Evolutionary conservation across 2,113 vertebrate genomes (phyloP), one percentile per base, ranked within the genome.

Genomic region (Oryzias melastigma): DNA sequence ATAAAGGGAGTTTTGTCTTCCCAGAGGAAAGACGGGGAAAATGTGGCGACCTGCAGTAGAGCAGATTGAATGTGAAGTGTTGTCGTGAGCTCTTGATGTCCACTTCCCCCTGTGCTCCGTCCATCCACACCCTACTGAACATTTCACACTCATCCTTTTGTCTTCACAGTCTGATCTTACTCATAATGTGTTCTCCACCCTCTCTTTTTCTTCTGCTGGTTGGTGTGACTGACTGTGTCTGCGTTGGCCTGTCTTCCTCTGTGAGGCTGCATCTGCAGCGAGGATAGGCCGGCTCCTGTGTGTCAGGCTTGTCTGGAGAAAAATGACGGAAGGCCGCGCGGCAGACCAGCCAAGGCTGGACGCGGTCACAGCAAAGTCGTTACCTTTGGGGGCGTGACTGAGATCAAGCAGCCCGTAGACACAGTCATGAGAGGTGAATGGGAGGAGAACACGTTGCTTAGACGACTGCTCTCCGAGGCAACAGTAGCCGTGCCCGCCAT

Each of bases 331-430:
- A 61, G 85, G 58, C 40, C 89, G 72, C 82, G 92, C 83, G 86
- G 87, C 58, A 83, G 75, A 14, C 79, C 89, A 70, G 90, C 91
- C 73, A 91, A 88, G 7, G 90, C 90, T 63, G 66, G 90, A 85
- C 94, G 88, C 80, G 82, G 87, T 69, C 91, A 91, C 72, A 84
- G 89, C 78, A 92, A 90, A 83, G 90, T 93, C 84, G 95, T 99
- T 83, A 95, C 93, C 87, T 98, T 98, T 84, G 96, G 96, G 73
- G 94, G 93, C 1, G 95, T 98, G 82, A 97, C 95, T 72, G 95
- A 98, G 89, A 95, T 97, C 88, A 92, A 94, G 93, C 91, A 92
- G 87, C 92, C 87, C 62, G 85, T 94, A 4, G 87, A 92, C 81
- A 86, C 92, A 70, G 88, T 92, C 78, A 90, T 80, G 80, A 49